A percentile compares a stretch with the other conserved stretches of the same genome.
Evolutionary conservation across 2,797 vertebrate genomes (phyloP).

Genomic region (Muraenolepis orangiensis): DNA sequence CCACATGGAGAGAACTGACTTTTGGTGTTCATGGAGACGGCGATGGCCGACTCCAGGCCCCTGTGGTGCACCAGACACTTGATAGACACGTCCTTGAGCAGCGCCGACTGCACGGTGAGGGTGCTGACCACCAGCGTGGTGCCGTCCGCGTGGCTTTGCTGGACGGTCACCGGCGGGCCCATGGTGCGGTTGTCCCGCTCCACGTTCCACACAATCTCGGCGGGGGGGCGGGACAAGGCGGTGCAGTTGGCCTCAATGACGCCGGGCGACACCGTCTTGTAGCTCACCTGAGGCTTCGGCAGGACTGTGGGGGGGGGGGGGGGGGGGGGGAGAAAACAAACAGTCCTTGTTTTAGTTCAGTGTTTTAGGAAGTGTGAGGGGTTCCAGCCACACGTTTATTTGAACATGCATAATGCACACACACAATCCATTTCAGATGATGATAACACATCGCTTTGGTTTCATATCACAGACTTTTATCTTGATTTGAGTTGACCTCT

Average conservation of each 20-base stretch:
- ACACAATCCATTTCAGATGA: no score
- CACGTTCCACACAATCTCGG: constrained; percentile 79
- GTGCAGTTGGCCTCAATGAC: constrained; percentile 81
- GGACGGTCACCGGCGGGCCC: constrained; percentile 58
- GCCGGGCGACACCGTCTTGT: constrained; percentile 72
- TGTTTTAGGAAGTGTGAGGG: no score
- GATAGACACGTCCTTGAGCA: constrained; percentile 77
- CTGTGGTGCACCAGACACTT: constrained; percentile 80
- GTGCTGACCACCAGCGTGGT: constrained; percentile 77
- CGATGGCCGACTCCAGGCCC: constrained; percentile 76
- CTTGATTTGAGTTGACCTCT: no score
- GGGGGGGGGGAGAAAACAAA: no score
- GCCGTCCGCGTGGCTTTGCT: constrained; percentile 63
- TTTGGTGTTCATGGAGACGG: constrained; percentile 81
- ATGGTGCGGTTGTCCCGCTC: constrained; percentile 76
- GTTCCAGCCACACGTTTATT: no score
- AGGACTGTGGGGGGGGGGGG: constrained; percentile 69
- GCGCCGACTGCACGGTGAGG: constrained; percentile 65
- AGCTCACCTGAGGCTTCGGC: constrained; percentile 80
- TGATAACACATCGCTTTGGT: no score
- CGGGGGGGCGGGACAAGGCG: constrained; percentile 66
- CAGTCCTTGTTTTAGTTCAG: neutral
- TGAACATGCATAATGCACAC: no score
- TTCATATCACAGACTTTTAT: no score
- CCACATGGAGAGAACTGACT: constrained; percentile 65